Conservation (phyloP, 2,797 vertebrate species). For the Carcharodon carcharias region DNA sequence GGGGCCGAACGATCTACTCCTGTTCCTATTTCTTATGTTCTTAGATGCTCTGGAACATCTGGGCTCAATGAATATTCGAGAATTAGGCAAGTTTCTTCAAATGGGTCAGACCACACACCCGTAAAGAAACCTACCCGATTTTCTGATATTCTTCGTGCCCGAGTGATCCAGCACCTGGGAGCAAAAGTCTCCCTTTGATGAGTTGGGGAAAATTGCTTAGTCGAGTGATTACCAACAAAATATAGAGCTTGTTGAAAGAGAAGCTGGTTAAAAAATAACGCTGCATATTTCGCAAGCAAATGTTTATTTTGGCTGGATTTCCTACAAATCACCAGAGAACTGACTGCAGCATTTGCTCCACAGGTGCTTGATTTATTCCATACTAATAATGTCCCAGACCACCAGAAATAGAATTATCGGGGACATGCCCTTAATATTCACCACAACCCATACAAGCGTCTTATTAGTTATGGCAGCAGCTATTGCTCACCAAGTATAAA, state of each 20-base stretch:
- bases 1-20: too few relatives aligned
- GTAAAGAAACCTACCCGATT: neutral
- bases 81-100: neutral
- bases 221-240: neutral
- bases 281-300: slow-evolving; percentile 75
- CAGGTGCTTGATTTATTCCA: slow-evolving; percentile 35
- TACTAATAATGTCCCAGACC: slow-evolving; percentile 58
- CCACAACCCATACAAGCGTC: neutral
- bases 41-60: neutral
- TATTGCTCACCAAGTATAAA: slow-evolving; percentile 42
- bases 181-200: neutral
- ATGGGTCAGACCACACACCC: neutral
- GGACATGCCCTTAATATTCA: slow-evolving; percentile 39
- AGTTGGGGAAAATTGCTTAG: neutral
- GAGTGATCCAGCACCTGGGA: neutral
- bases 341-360: neutral
- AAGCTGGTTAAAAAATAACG: slow-evolving; percentile 44
- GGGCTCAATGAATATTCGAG: neutral
- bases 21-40: too few relatives aligned
- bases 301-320: slow-evolving; percentile 76
- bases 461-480: slow-evolving; percentile 27
- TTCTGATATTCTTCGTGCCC: neutral
- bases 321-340: slow-evolving; percentile 45
- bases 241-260: neutral
- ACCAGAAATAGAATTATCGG: slow-evolving; percentile 56